Percentiles rank a stretch among this genome's conserved stretches.
Evolutionary conservation across 2,888 invertebrate species (phyloP).

Genomic region (Toxonevra muliebris): DNA sequence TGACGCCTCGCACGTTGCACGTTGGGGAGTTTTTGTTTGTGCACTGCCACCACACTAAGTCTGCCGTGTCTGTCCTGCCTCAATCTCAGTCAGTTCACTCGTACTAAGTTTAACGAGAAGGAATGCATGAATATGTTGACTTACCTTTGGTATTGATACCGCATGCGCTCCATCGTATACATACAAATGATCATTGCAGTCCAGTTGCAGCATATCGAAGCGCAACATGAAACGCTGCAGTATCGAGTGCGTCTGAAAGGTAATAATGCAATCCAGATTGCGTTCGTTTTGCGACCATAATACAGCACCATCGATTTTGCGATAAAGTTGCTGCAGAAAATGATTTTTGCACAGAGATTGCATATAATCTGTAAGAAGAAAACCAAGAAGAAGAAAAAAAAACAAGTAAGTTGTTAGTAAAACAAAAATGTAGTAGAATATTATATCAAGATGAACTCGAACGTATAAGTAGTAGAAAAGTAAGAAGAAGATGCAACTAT

Average conservation of each 20-base stretch:
- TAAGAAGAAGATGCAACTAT: not conserved
- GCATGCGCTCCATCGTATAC: slow-evolving; percentile 94
- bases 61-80: not conserved
- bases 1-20: not conserved
- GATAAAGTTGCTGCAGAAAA: slow-evolving; percentile 86
- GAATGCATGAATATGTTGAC: slow-evolving; percentile 33
- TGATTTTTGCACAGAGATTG: slow-evolving; percentile 89
- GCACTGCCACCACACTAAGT: not conserved
- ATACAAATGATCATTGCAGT: slow-evolving; percentile 93
- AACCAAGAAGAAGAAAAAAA: slow-evolving; percentile 11
- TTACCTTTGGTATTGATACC: slow-evolving; percentile 86
- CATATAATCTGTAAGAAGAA: slow-evolving; percentile 77
- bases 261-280: slow-evolving; percentile 90
- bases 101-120: no score
- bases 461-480: not conserved
- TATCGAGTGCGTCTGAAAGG: slow-evolving; percentile 94
- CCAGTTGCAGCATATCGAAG: slow-evolving; percentile 89
- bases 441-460: not conserved
- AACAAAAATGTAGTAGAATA: not conserved
- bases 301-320: slow-evolving; percentile 91
- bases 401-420: slow-evolving; percentile 17
- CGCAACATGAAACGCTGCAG: slow-evolving; percentile 93
- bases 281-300: slow-evolving; percentile 90
- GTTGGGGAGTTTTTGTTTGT: not conserved
- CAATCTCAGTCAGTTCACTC: no score